Base-by-base conservation (phyloP, 2,113 vertebrate species). In the Sula dactylatra region DNA sequence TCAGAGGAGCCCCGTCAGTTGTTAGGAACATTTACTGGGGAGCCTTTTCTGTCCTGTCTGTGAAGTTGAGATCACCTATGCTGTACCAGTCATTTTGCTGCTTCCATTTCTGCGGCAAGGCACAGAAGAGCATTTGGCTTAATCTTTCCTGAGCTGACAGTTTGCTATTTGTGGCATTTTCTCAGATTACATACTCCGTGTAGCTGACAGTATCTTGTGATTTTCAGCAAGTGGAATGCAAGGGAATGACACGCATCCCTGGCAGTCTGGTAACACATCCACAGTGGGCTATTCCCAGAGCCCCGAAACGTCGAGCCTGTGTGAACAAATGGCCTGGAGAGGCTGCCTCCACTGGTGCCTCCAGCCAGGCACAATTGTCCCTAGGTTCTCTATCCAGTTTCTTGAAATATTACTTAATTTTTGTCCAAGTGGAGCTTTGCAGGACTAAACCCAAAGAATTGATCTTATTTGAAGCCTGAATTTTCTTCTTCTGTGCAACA, bases 161-260 rank as follows among this genome's bases (percentile, higher is more conserved):
- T 89, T 94, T 71, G 77, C 95, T 96, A 94, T 97, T 97, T 89
- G 92, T 91, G 88, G 94, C 86, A 69, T 97, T 97, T 97, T 94
- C 83, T 82, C 91, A 82, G 88, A 96, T 93, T 94, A 94, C 66
- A 72, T 72, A 73, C 74, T 56, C 56, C 1, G 7, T 78, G 76
- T 79, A 79, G 82, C 88, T 96, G 95, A 96, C 96, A 96, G 95
- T 59, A 94, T 61, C 73, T 92, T 84, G 80, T 67, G 94, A 95
- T 94, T 96, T 94, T 92, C 82, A 94, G 96, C 73, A 92, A 94
- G 81, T 69, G 70, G 77, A 85, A 90, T 82, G 85, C 31, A 80
- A 95, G 54, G 62, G 66, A 94, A 91, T 79, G 94, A 87, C 91
- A 92, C 0, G 3, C 70, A 91, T 72, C 83, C 81, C 52, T 76